phyloP scores from a whole-genome alignment of 1,140 invertebrate species.

The Drosophila cardini region DNA sequence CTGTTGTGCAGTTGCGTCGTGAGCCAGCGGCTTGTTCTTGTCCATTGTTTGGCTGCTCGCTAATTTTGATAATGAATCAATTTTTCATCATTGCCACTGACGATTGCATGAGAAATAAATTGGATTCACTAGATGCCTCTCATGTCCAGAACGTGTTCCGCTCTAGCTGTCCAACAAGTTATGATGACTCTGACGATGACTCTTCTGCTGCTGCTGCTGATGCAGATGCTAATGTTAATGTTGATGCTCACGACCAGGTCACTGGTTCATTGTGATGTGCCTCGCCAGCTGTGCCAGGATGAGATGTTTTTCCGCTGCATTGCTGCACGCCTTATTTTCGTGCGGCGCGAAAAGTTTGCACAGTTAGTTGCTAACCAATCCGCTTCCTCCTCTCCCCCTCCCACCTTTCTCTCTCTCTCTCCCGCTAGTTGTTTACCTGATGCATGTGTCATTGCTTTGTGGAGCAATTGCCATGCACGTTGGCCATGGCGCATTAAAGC shows the following conservation, averaged over 20 bases:
- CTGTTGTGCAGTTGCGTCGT: constrained; percentile 50
- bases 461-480: constrained; percentile 74
- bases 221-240: constrained; percentile 43
- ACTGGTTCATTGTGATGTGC: constrained; percentile 72
- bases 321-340: constrained; percentile 80
- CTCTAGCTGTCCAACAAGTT: constrained; percentile 58
- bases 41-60: constrained; percentile 71
- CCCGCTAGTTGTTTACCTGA: background rate
- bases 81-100: constrained; percentile 78
- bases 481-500: constrained; percentile 54
- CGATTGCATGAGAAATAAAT: constrained; percentile 73
- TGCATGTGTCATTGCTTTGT: constrained; percentile 76
- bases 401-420: background rate
- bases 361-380: constrained; percentile 50
- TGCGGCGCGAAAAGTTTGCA: constrained; percentile 77
- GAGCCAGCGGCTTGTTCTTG: constrained; percentile 73
- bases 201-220: too few relatives aligned
- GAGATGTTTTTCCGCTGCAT: constrained; percentile 34
- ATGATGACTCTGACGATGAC: constrained; percentile 59
- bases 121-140: constrained; percentile 49
- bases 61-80: constrained; percentile 84
- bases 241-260: constrained; percentile 77
- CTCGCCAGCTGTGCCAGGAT: constrained; percentile 53
- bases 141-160: constrained; percentile 46
- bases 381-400: background rate